phyloP scores from a whole-genome alignment of 2,113 vertebrate species.

The Canis aureus region DNA sequence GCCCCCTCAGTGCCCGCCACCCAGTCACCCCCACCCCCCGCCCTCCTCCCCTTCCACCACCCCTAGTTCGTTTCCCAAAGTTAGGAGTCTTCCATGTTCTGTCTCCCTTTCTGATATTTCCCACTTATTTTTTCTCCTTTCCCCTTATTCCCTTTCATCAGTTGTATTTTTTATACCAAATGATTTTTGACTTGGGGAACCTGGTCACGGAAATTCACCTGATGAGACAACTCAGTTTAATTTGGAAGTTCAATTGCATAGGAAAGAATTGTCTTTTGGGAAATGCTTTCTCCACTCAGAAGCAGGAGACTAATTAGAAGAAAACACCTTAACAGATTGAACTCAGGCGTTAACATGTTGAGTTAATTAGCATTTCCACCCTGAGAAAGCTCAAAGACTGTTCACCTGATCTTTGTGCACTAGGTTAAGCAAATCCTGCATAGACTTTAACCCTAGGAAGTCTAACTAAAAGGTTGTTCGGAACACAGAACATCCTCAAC shows the following conservation, averaged over 20 bases:
- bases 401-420: conserved; percentile 37
- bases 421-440: not conserved
- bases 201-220: conserved; percentile 27
- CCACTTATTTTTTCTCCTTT: too few species aligned
- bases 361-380: conserved; percentile 31
- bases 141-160: not conserved
- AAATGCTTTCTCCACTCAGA: conserved; percentile 54
- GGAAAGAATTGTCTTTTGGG: conserved; percentile 18
- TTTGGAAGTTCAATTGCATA: conserved; percentile 33
- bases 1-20: too few species aligned
- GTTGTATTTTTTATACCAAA: not conserved
- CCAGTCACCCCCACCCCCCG: too few species aligned
- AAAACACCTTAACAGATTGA: conserved; percentile 48
- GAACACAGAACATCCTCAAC: not conserved
- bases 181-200: not conserved
- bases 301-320: conserved; percentile 41
- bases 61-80: too few species aligned
- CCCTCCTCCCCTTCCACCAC: too few species aligned
- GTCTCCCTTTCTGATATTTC: too few species aligned
- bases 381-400: not conserved
- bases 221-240: not conserved
- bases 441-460: conserved; percentile 1
- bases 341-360: not conserved
- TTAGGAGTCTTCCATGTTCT: too few species aligned
- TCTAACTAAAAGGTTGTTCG: conserved; percentile 31